These are phyloP conservation scores for Pheosia gnoma DNA, from an alignment of 2,888 invertebrate genomes.

Conservation along the genomic window DNA sequence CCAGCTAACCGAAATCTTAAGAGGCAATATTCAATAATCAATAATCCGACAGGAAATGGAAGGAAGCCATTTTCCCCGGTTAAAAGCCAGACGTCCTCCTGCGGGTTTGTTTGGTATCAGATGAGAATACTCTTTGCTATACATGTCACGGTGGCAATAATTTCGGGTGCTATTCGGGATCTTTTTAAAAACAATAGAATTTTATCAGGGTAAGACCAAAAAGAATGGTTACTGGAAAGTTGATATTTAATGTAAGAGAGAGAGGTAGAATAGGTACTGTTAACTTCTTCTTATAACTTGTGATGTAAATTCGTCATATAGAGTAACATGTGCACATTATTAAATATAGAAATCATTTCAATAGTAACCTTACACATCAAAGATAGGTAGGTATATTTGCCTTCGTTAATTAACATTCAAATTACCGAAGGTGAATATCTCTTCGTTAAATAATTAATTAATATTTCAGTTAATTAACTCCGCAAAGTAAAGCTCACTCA, in stretches of 20 bases:
- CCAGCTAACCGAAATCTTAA: conserved; percentile 16
- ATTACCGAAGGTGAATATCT: not conserved
- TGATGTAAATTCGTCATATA: too few species aligned
- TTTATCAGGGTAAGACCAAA: not conserved
- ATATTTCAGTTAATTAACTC: conserved; percentile 16
- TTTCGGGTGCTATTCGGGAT: not conserved
- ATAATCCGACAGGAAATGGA: conserved; percentile 40
- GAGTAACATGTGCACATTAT: too few species aligned
- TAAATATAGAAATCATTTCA: not conserved
- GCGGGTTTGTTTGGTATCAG: conserved; percentile 30
- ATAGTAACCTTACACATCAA: not conserved
- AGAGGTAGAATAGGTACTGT: too few species aligned
- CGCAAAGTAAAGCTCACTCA: conserved; percentile 10
- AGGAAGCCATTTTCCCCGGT: conserved; percentile 28
- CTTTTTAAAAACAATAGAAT: not conserved
- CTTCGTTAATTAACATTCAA: conserved; percentile 16
- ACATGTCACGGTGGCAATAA: conserved; percentile 7
- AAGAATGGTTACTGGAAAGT: too few species aligned
- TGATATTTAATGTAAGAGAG: too few species aligned
- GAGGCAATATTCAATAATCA: conserved; percentile 25
- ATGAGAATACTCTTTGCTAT: conserved; percentile 7
- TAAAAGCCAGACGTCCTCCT: conserved; percentile 32
- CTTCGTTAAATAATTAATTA: conserved; percentile 10
- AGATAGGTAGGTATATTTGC: not conserved
- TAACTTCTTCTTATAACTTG: too few species aligned